These are phyloP conservation scores for Quiscalus mexicanus DNA, from an alignment of 2,113 vertebrate genomes.

Conservation along the genomic window DNA sequence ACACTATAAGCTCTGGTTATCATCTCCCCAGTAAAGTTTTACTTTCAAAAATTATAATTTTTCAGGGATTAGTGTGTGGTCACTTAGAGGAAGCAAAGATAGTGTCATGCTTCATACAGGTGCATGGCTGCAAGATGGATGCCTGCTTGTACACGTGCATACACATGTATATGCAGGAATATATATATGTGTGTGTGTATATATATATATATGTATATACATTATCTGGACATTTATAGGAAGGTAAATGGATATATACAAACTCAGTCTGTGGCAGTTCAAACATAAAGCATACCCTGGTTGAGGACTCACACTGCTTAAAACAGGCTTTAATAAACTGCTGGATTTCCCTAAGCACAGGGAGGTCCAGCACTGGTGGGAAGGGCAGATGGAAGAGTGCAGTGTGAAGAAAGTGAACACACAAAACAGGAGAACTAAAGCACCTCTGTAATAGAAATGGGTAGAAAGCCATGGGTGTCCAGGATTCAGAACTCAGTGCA, in stretches of 20 bases:
- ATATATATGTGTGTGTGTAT: rapidly evolving
- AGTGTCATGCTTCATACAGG: neutral
- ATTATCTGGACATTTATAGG: neutral
- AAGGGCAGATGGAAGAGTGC: neutral
- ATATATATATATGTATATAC: neutral
- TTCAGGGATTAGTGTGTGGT: neutral
- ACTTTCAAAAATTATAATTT: neutral
- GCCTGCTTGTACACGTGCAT: neutral
- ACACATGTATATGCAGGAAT: neutral
- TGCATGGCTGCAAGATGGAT: neutral
- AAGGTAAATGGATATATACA: neutral
- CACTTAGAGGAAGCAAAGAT: neutral
- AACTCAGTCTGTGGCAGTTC: neutral
- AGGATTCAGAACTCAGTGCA: neutral
- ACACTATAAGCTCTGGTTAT: neutral
- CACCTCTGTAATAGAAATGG: neutral
- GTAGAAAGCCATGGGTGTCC: neutral
- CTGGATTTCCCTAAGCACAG: neutral
- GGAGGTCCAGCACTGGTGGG: neutral
- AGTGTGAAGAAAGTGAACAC: neutral
- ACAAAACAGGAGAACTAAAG: neutral
- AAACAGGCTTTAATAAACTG: neutral
- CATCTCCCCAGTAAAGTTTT: neutral
- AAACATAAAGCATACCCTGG: neutral
- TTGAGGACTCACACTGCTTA: neutral